Evolutionary conservation across 2,888 invertebrate genomes (phyloP).

Genomic region (Drosophila infuscata): DNA sequence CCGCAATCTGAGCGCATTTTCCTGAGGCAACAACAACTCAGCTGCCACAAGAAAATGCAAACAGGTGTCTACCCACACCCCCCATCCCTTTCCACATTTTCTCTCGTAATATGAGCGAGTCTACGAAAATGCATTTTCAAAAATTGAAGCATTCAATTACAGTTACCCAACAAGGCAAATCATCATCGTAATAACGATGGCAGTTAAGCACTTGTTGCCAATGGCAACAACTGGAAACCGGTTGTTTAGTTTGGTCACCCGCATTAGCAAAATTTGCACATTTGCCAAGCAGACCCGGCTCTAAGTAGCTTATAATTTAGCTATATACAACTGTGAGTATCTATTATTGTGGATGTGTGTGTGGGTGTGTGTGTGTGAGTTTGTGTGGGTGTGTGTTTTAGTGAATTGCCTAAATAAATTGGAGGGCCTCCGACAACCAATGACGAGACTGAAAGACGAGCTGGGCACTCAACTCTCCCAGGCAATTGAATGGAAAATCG

Average conservation of each 20-base stretch:
- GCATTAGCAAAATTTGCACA: conserved; percentile 13
- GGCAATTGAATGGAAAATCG: conserved; percentile 46
- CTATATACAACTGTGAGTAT: neutral
- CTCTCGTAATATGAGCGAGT: conserved; percentile 20
- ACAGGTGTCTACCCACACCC: conserved; percentile 47
- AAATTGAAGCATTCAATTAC: conserved; percentile 41
- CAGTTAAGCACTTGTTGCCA: conserved; percentile 15
- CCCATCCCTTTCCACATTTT: neutral
- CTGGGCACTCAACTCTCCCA: conserved; percentile 9
- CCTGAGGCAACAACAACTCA: conserved; percentile 24
- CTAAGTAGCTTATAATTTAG: conserved; percentile 40
- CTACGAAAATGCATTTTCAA: conserved; percentile 13
- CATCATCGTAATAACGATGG: conserved; percentile 8
- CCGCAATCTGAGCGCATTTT: conserved; percentile 39
- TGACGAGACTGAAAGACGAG: conserved; percentile 26
- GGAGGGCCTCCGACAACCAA: neutral
- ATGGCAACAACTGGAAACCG: conserved; percentile 35
- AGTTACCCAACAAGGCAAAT: conserved; percentile 28
- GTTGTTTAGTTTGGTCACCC: conserved; percentile 12
- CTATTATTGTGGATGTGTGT: neutral
- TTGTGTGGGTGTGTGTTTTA: conserved; percentile 1
- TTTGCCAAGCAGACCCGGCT: conserved; percentile 5
- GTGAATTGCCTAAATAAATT: conserved; percentile 25
- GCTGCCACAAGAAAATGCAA: conserved; percentile 23
- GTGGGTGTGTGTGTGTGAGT: neutral